Evolutionary conservation across 53 echinoderm and acorn worm species (phyloP), one percentile per base, ranked within the genome.

Genomic region (Mesocentrotus franciscanus): DNA sequence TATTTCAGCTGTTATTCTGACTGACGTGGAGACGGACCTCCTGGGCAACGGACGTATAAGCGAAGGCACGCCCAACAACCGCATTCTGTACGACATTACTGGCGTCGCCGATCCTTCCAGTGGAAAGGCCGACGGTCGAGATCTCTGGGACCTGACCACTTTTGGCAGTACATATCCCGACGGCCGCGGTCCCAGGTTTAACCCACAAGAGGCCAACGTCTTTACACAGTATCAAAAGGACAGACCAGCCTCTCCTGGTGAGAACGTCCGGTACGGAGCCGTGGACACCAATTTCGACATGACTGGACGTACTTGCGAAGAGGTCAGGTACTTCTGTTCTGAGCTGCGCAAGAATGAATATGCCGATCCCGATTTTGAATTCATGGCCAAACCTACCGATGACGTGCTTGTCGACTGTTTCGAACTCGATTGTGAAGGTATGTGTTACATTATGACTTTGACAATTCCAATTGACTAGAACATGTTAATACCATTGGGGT

Each of bases 211-310:
- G 10, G 94, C 91, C 27, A 85, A 96, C 78, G 95, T 71, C 27
- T 57, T 96, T 16, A 92, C 85, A 1, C 95, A 95, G 78, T 98
- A 97, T 56, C 98, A 98, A 85, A 90, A 84, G 78, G 95, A 97
- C 95, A 94, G 95, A 78, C 95, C 96, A 56, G 97, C 97, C 18
- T 90, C 94, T 11, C 96, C 96, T 16, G 98, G 98, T 10, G 95
- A 97, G 56, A 75, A 97, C 70, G 79, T 98, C 81, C 83, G 94
- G 2, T 97, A 96, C 33, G 97, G 96, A 18, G 90, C 97, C 13
- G 97, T 98, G 32, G 98, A 98, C 93, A 95, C 96, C 92, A 97
- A 97, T 94, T 96, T 99, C 62, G 96, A 97, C 96, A 99, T 99
- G 99, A 94, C 95, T 8, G 98, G 97, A 10, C 42, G 95, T 49